Evolutionary conservation across 2,888 invertebrate genomes (phyloP), one percentile per base, ranked within the genome.

Genomic region (Stenotaenia linearis): DNA sequence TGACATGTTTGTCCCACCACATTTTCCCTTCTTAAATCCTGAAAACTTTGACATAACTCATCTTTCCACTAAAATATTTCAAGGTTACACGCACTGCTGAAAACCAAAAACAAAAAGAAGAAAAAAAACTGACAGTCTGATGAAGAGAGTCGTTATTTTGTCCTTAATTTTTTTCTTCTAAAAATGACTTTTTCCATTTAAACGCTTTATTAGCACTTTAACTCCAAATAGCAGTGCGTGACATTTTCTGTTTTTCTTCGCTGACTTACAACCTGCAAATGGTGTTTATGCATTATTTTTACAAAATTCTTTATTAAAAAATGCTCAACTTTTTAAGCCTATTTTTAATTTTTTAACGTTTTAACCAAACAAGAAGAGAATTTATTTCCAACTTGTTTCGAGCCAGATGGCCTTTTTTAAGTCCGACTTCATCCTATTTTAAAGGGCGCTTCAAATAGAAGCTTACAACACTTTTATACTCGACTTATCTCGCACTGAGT

Each of bases 151-250:
- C 61, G 28, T 61, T 61, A 61, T 61, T 61, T 61, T 61, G 61
- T 61, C 61, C 61, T 61, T 61, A 61, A 25, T 45, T 61, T 61
- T 61, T 61, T 56, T 56, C 23, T 61, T 61, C 61, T 61, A 61
- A 61, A 45, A 61, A 61, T 61, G 61, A 61, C 61, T 61, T 61
- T 61, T 61, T 61, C 28, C 10, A 12, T 61, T 61, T 61, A 61
- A 61, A 61, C 61, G 61, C 25, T 61, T 61, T 61, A 61, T 61
- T 61, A 61, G 61, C 61, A 61, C 61, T 61, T 61, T 61, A 61
- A 61, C 61, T 23, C 25, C 61, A 61, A 61, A 61, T 61, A 61
- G 61, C 61, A 61, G 25, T 61, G 25, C 61, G 61, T 61, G 61
- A 61, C 61, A 28, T 23, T 28, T 61, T 23, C 23, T 61, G 61